Percentiles rank a stretch among this genome's conserved stretches.
Evolutionary conservation across 2,888 invertebrate species (phyloP).

Genomic region (Chloroclysta siterata): DNA sequence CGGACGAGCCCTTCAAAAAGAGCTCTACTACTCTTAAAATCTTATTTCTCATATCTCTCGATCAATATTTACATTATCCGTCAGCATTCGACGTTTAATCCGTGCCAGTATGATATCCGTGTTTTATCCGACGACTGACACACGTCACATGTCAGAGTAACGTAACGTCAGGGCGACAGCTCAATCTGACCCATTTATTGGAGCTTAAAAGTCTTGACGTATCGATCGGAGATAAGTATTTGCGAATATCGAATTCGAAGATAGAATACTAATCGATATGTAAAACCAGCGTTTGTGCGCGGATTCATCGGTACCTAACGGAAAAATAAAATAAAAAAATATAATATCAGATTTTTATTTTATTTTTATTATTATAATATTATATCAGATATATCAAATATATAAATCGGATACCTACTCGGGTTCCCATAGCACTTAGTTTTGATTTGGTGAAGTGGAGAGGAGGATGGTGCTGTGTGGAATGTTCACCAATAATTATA

Average conservation of each 20-base stretch:
- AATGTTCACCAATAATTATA: too few species aligned
- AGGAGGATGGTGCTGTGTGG: too few species aligned
- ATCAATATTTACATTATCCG: slow-evolving; percentile 57
- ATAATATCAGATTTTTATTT: too few species aligned
- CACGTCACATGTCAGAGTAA: slow-evolving; percentile 15
- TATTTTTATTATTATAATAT: too few species aligned
- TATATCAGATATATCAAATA: too few species aligned
- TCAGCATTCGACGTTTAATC: slow-evolving; percentile 41
- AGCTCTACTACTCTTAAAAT: too few species aligned
- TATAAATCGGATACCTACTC: too few species aligned
- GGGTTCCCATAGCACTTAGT: too few species aligned
- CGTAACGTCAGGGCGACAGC: slow-evolving; percentile 26
- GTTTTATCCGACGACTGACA: slow-evolving; percentile 28
- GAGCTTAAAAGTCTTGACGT: slow-evolving; percentile 16
- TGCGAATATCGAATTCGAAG: slow-evolving; percentile 7
- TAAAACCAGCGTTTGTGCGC: neutral
- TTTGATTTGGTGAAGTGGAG: too few species aligned
- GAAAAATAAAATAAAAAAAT: too few species aligned
- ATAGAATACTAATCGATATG: neutral
- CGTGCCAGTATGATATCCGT: slow-evolving; percentile 24
- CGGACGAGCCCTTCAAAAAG: too few species aligned
- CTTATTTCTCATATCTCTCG: slow-evolving; percentile 52
- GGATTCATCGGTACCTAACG: neutral
- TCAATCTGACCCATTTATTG: slow-evolving; percentile 24
- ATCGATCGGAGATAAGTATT: slow-evolving; percentile 24